These are phyloP conservation scores for Acanthornis magna DNA, from an alignment of 2,797 vertebrate species.

Conservation along the genomic window DNA sequence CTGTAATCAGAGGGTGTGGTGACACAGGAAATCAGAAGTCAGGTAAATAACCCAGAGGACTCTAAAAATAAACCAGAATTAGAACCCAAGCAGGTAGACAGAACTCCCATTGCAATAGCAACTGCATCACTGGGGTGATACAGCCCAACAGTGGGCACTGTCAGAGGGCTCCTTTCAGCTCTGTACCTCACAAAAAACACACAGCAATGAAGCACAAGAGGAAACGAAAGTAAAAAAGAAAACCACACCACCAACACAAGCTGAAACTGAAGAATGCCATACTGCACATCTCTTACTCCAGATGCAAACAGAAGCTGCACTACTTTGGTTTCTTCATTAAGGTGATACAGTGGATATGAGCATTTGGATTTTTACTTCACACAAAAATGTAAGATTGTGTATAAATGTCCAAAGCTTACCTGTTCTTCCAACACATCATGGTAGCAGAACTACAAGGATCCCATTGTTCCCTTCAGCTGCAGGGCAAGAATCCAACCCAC, in stretches of 20 bases:
- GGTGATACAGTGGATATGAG: background rate
- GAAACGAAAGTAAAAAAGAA: background rate
- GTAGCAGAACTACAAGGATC: background rate
- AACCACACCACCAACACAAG: background rate
- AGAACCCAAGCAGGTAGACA: background rate
- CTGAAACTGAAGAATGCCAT: background rate
- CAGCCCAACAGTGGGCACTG: background rate
- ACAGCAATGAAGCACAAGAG: background rate
- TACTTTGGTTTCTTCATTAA: background rate
- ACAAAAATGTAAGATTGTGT: background rate
- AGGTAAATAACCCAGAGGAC: background rate
- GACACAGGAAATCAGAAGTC: background rate
- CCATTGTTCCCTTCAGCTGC: background rate
- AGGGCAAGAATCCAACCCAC: conserved; percentile 14
- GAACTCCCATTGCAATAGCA: background rate
- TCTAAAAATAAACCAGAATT: background rate
- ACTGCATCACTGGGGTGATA: too few species aligned
- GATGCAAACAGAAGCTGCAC: background rate
- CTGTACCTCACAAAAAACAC: background rate
- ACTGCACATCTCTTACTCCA: background rate
- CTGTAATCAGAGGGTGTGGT: background rate
- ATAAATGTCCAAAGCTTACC: background rate
- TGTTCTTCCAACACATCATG: background rate
- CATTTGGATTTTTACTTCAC: background rate
- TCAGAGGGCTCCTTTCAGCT: background rate